A percentile compares a stretch with the other conserved stretches of the same genome.
phyloP scores from a whole-genome alignment of 2,888 invertebrate genomes.

The Pediacus dermestoides region DNA sequence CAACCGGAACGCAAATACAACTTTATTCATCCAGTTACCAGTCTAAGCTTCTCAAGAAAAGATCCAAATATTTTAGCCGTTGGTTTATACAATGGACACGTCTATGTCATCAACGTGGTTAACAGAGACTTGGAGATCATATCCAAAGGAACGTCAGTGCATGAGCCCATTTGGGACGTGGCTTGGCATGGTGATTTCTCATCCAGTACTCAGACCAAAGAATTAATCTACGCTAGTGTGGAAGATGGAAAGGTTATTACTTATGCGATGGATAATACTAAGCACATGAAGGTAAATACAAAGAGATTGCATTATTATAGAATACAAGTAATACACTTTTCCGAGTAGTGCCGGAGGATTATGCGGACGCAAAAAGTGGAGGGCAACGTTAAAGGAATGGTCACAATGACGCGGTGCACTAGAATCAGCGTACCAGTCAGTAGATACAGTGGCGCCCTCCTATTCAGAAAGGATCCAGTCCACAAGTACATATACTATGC shows the following conservation, averaged over 20 bases:
- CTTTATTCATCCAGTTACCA: slow-evolving; percentile 63
- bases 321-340: no score
- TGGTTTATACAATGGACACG: slow-evolving; percentile 70
- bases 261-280: slow-evolving; percentile 25
- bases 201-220: slow-evolving; percentile 22
- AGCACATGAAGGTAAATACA: slow-evolving; percentile 29
- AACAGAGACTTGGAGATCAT: slow-evolving; percentile 42
- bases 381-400: slow-evolving; percentile 60
- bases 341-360: no score
- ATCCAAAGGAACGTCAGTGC: slow-evolving; percentile 29
- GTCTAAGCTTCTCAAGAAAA: slow-evolving; percentile 64
- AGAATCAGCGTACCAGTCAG: slow-evolving; percentile 40
- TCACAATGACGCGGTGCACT: slow-evolving; percentile 43
- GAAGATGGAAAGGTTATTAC: slow-evolving; percentile 55
- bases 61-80: slow-evolving; percentile 71
- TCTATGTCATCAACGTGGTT: slow-evolving; percentile 69
- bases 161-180: slow-evolving; percentile 36
- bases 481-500: slow-evolving; percentile 66
- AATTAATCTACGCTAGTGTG: slow-evolving; percentile 57
- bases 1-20: slow-evolving; percentile 68
- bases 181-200: slow-evolving; percentile 33
- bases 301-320: no score
- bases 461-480: slow-evolving; percentile 61
- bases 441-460: slow-evolving; percentile 60
- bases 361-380: slow-evolving; percentile 65